Evolutionary conservation across 1,140 invertebrate genomes (phyloP), one percentile per base, ranked within the genome.

Genomic region (Octopus bimaculoides): DNA sequence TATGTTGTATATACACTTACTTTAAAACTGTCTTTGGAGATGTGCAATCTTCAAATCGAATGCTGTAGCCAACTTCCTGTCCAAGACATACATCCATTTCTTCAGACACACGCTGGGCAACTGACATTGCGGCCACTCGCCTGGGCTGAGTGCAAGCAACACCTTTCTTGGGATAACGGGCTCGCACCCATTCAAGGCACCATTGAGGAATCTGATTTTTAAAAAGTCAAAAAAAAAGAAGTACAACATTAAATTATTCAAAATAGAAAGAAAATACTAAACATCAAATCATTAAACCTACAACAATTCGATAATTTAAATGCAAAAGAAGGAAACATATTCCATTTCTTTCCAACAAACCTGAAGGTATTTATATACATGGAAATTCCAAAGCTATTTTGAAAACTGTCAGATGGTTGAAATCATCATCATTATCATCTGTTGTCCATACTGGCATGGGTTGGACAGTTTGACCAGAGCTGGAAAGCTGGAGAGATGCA

Each of bases 41-140:
- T 41, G 97, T 98, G 86, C 98, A 99, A 91, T 99, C 98, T 91
- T 99, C 98, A 90, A 99, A 99, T 92, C 98, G 95, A 86, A 99
- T 99, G 86, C 95, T 98, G 89, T 99, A 99, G 80, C 98, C 98
- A 20, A 99, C 98, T 93, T 99, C 96, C 90, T 98, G 96, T 10
- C 98, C 98, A 41, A 99, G 91, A 66, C 92, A 93, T 1, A 99
- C 97, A 91, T 99, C 98, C 97, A 99, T 99, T 92, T 99, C 98
- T 90, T 99, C 97, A 0, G 97, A 97, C 0, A 99, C 98, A 91
- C 98, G 92, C 87, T 98, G 96, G 1, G 98, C 97, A 0, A 99
- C 98, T 4, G 96, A 97, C 98, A 99, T 99, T 17, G 98, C 98
- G 17, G 98, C 98, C 75, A 99, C 98, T 92, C 98, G 91, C 86